Evolutionary conservation across 2,797 vertebrate genomes (phyloP).

Genomic region (Pangasius sanitwongsei): DNA sequence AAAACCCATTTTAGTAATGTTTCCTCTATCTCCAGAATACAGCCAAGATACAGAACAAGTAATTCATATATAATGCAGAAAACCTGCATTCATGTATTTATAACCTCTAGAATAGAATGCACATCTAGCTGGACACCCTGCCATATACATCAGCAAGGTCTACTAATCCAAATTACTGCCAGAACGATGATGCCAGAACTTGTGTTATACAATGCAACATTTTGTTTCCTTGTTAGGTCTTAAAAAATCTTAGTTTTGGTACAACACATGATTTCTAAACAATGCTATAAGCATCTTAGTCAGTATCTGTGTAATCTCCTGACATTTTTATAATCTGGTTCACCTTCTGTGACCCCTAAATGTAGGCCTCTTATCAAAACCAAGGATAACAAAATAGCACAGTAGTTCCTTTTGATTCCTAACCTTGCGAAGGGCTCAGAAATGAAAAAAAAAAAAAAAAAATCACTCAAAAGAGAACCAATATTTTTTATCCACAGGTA

Average conservation of each 20-base stretch:
- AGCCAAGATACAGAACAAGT: not conserved
- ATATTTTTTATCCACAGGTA: not conserved
- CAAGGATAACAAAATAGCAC: not conserved
- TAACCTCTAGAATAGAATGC: not conserved
- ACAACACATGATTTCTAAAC: not conserved
- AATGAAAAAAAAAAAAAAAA: not conserved
- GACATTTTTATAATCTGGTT: not conserved
- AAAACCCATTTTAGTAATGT: not conserved
- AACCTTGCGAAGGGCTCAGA: not conserved
- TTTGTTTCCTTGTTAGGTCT: not conserved
- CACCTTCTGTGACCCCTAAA: not conserved
- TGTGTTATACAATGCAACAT: not conserved
- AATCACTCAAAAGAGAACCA: not conserved
- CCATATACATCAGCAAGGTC: not conserved
- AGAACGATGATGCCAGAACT: not conserved
- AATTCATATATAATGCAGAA: not conserved
- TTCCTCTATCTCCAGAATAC: not conserved
- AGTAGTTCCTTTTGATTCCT: not conserved
- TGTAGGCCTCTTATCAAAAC: not conserved
- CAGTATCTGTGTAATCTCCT: not conserved
- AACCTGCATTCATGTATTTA: not conserved
- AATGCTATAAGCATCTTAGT: not conserved
- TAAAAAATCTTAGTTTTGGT: not conserved
- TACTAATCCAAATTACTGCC: not conserved
- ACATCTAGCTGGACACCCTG: not conserved